A percentile compares a stretch with the other conserved stretches of the same genome.
These are phyloP conservation scores for Microcebus jonahi DNA, from an alignment of 2,113 vertebrate genomes.

Conservation along the genomic window DNA sequence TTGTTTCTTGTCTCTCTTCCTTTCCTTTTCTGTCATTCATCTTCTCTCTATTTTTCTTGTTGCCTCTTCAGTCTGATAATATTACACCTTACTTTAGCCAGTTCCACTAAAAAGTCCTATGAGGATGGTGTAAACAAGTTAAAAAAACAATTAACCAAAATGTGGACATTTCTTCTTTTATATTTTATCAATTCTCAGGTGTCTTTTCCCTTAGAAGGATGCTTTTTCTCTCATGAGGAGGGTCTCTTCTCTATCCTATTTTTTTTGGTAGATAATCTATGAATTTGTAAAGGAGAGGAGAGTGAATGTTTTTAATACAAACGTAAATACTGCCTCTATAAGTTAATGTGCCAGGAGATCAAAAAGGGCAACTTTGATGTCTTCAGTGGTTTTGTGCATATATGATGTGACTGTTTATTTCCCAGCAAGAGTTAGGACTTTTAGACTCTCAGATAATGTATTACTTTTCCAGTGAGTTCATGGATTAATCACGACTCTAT, in stretches of 20 bases:
- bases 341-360: neutral
- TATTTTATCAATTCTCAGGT: neutral
- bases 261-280: neutral
- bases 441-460: neutral
- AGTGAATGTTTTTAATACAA: neutral
- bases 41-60: neutral
- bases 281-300: neutral
- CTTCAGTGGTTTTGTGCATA: neutral
- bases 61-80: neutral
- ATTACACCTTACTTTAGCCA: neutral
- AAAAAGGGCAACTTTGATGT: neutral
- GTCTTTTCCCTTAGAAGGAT: neutral
- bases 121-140: neutral
- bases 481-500: neutral
- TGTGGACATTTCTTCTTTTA: neutral
- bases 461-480: neutral
- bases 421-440: neutral
- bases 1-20: neutral
- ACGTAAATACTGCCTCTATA: neutral
- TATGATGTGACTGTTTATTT: neutral
- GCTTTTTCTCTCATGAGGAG: neutral
- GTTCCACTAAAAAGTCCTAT: neutral
- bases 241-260: neutral
- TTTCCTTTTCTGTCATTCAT: neutral
- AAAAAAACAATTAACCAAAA: neutral